Conservation (phyloP, 1,140 invertebrate species). For the Euschistus heros region DNA sequence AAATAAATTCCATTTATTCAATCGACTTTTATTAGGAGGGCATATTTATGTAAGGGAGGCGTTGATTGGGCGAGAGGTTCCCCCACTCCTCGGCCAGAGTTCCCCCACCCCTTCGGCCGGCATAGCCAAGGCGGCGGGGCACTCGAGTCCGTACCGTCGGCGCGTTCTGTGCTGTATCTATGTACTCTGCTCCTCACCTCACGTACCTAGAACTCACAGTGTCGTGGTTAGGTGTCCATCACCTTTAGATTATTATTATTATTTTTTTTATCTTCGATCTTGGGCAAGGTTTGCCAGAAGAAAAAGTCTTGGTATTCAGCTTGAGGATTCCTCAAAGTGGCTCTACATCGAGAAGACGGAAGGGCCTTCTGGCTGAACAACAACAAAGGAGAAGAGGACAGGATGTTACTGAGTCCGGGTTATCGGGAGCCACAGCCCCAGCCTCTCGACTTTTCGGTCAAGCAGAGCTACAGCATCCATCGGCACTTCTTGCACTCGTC, state of each 20-base stretch:
- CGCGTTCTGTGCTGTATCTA: too few species aligned
- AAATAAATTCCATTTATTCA: conserved; percentile 32
- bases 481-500: conserved; percentile 27
- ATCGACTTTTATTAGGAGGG: conserved; percentile 30
- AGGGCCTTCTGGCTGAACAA: conserved; percentile 29
- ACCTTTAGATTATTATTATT: too few species aligned
- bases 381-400: conserved; percentile 28
- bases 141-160: conserved; percentile 1
- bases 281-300: too few species aligned
- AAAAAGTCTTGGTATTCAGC: neutral
- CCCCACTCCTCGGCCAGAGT: conserved; percentile 6
- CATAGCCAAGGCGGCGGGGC: neutral
- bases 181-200: too few species aligned
- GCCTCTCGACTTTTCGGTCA: conserved; percentile 30
- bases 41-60: conserved; percentile 29
- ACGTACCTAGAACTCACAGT: too few species aligned
- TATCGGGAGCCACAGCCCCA: conserved; percentile 27
- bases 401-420: conserved; percentile 26
- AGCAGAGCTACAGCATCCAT: conserved; percentile 25
- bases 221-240: too few species aligned
- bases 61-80: conserved; percentile 26
- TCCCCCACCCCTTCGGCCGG: neutral
- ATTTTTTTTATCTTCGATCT: too few species aligned
- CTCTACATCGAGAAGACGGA: conserved; percentile 12
- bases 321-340: conserved; percentile 12